phyloP scores from a whole-genome alignment of 2,888 invertebrate species.

The Lasioglossum lativentre region DNA sequence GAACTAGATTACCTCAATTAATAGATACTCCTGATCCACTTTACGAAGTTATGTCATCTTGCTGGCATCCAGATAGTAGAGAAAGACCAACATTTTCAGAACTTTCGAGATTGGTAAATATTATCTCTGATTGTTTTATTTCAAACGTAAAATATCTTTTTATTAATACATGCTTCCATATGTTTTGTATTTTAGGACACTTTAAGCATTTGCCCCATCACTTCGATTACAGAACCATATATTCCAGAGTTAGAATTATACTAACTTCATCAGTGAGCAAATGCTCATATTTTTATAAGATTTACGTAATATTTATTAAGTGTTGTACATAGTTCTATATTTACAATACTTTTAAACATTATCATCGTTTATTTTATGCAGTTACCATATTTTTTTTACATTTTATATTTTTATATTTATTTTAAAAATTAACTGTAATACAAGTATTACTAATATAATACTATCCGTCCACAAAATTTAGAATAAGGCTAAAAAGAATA shows the following conservation, averaged over 20 bases:
- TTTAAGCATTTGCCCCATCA: constrained; percentile 83
- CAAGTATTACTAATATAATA: constrained; percentile 42
- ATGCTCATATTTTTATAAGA: constrained; percentile 43
- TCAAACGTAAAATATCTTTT: neutral
- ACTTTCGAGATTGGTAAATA: constrained; percentile 85
- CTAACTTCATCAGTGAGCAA: constrained; percentile 51
- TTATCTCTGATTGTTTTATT: neutral
- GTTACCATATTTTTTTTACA: constrained; percentile 54
- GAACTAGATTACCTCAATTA: constrained; percentile 90
- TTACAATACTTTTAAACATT: constrained; percentile 33
- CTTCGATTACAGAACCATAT: constrained; percentile 82
- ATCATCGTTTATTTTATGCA: constrained; percentile 37
- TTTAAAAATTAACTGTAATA: constrained; percentile 17
- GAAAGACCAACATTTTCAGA: constrained; percentile 91
- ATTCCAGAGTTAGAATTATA: constrained; percentile 81
- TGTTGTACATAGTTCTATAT: constrained; percentile 38
- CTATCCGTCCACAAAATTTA: constrained; percentile 50
- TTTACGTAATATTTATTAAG: constrained; percentile 31
- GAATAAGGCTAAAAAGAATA: constrained; percentile 32
- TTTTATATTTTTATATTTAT: constrained; percentile 35
- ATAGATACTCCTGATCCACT: constrained; percentile 91
- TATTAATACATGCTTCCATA: neutral
- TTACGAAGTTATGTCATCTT: constrained; percentile 93
- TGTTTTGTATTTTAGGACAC: constrained; percentile 76
- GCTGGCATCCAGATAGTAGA: constrained; percentile 93